Conservation (phyloP, 2,113 vertebrate genomes). For the Albula glossodonta region DNA sequence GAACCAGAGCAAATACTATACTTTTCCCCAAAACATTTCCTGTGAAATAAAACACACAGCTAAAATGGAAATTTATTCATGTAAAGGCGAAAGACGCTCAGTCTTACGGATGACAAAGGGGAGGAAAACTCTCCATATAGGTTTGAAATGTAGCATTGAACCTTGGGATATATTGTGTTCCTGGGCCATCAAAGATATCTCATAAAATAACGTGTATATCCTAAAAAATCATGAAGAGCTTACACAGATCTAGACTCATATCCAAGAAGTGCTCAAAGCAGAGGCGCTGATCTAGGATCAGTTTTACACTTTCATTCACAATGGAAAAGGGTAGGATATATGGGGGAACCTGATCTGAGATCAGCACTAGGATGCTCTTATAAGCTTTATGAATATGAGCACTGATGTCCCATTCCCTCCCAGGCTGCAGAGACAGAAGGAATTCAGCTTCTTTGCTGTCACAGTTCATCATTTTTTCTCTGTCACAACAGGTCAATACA, state of each 20-base stretch:
- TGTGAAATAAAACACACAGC: not conserved
- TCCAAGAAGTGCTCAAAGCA: not conserved
- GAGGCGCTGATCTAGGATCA: too few relatives aligned
- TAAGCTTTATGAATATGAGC: not conserved
- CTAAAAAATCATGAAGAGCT: not conserved
- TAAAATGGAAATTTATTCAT: too few relatives aligned
- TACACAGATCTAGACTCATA: not conserved
- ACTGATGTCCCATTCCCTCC: not conserved
- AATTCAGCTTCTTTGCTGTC: not conserved
- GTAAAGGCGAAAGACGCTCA: too few relatives aligned
- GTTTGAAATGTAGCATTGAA: too few relatives aligned
- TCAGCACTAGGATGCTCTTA: not conserved
- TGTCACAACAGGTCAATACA: conserved; percentile 42
- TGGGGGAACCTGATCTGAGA: not conserved
- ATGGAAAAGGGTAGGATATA: not conserved
- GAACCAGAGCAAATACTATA: conserved; percentile 8
- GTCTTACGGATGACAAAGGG: not conserved
- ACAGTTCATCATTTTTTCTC: not conserved
- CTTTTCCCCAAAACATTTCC: not conserved
- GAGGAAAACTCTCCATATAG: not conserved
- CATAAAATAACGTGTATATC: too few relatives aligned
- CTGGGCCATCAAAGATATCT: too few relatives aligned
- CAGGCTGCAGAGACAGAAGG: not conserved
- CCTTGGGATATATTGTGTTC: too few relatives aligned
- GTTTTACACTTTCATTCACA: too few relatives aligned